Base-by-base conservation (phyloP, 2,888 invertebrate species). In the Stomorhina lunata region DNA sequence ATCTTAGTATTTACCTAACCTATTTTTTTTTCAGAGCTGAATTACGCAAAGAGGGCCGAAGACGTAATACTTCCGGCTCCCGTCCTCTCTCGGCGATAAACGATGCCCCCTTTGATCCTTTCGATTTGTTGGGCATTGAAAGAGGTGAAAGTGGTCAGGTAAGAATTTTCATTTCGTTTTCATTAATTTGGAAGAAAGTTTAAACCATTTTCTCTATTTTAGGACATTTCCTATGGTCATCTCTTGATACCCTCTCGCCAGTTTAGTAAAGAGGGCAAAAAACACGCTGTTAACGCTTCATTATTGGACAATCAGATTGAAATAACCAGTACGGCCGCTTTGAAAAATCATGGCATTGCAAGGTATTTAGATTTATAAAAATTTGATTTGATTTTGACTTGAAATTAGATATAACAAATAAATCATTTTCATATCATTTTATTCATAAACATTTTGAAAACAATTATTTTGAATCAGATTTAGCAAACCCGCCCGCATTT, bases 171-270 rank as follows among this genome's bases (percentile, higher is more conserved):
- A 9, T 32, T 34, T 34, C 22, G 6, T 10, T 22, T 37, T 34
- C 1, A 12, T n/a, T n/a, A 27, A 73, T 10, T 25, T 22, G 4
- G 15, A 63, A 63, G n/a, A 7, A 15, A 20, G 29, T 2, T 20
- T 12, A 2, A 40, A 40, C 32, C 27, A 3, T 45, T 37, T 17
- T 61, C 32, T 66, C 2, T 17, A 57, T 73, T 81, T 53, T 88
- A 95, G 95, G 97, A 97, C 91, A 94, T 97, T 86, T 98, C 98
- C 17, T 98, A 97, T 91, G 96, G 96, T 40, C 95, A 96, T 89
- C 92, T 97, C 80, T 92, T 98, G 84, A 94, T 95, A 69, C 96
- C 97, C 63, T 95, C 97, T 20, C 93, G 93, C 81, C 92, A 93
- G 82, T 89, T 88, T 68, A 87, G 87, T 53, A 91, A 91, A 84